phyloP scores from a whole-genome alignment of 2,797 vertebrate genomes.

The Hozukius guyotensis region DNA sequence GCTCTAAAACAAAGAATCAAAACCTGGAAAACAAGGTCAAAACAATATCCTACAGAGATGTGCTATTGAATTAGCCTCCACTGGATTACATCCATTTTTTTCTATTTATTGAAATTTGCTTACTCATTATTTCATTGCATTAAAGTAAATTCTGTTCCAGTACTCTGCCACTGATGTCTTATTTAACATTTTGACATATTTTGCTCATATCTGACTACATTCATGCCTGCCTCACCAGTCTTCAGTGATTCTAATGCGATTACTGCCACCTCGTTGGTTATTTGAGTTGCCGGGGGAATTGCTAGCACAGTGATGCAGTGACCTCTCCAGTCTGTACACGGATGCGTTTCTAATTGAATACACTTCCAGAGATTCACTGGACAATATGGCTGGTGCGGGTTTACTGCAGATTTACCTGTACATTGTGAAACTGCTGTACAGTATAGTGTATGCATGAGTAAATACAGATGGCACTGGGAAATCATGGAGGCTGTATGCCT shows the following conservation, averaged over 20 bases:
- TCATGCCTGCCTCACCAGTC: conserved; percentile 38
- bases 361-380: conserved; percentile 23
- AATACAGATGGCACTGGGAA: conserved; percentile 25
- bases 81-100: neutral
- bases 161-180: neutral
- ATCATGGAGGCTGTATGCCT: conserved; percentile 10
- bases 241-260: conserved; percentile 67
- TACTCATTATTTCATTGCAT: neutral
- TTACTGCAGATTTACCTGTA: conserved; percentile 2
- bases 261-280: conserved; percentile 64
- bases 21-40: conserved; percentile 9
- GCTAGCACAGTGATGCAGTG: conserved; percentile 23
- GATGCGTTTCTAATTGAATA: conserved; percentile 43
- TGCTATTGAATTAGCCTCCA: neutral
- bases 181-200: conserved; percentile 7
- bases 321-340: conserved; percentile 45
- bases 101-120: neutral
- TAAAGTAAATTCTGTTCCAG: no score
- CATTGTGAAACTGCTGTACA: conserved; percentile 1
- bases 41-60: neutral
- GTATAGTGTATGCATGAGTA: conserved; percentile 15
- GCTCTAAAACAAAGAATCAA: neutral
- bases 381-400: conserved; percentile 12
- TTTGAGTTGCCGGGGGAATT: conserved; percentile 61
- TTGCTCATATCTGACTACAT: conserved; percentile 19